Base-by-base conservation (phyloP, 2,113 vertebrate species). In the Chlamydotis undulata region DNA sequence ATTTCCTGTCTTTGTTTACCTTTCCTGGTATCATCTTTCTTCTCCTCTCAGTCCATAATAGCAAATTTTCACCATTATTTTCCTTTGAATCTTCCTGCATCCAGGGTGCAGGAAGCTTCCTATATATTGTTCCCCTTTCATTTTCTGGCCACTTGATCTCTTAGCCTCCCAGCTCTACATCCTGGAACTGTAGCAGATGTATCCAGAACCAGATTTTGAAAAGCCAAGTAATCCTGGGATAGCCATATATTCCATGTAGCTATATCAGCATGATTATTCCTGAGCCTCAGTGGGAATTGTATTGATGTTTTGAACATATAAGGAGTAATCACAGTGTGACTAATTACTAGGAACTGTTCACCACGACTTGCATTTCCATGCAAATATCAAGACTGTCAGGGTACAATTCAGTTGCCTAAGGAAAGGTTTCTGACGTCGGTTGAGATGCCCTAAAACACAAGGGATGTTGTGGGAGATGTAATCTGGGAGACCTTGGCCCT, bases 1-100 rank as follows among this genome's bases (percentile, higher is more conserved):
- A 77, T 90, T 96, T 96, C 94, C 94, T 97, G 88, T 64, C 95
- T 96, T 95, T 97, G 87, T 96, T 94, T 96, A 85, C 73, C 83
- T 41, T 75, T 89, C 52, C 56, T 43, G 4, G 49, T 92, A 64
- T 94, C 83, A 93, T 95, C 88, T 96, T 95, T 96, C 88, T 90
- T 93, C 64, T 83, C 23, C 52, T 76, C 79, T 76, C 65, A 53
- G 90, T 88, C 57, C 57, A 37, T 77, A 76, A 43, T 39, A 67
- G 79, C 69, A 76, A 64, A 68, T 93, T 88, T 94, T 90, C 68
- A 52, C 35, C 31, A 29, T 65, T 63, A 35, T 81, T 96, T 96
- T 89, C 64, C 43, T 89, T 68, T 49, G 57, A 81, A 15, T 93
- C 60, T 84, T 78, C 35, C 29, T 83, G 35, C 6, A 0, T 77